Conservation (phyloP, 2,113 vertebrate genomes). For the Macheiramphus alcinus region DNA sequence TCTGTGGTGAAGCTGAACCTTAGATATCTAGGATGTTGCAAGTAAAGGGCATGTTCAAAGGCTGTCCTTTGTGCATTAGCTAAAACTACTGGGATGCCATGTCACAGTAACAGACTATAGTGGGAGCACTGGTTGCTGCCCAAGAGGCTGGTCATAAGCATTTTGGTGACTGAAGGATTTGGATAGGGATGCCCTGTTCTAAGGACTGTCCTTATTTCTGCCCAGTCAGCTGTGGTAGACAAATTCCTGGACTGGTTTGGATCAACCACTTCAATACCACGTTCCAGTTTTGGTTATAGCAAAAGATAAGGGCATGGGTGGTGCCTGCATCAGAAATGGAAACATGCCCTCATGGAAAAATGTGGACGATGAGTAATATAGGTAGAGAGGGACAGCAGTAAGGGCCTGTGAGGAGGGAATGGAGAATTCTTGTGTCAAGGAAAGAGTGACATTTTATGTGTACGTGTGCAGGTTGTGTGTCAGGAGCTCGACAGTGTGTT, state of each 20-base stretch:
- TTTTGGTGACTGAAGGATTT: not conserved
- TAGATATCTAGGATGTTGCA: not conserved
- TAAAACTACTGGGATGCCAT: not conserved
- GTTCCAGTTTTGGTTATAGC: not conserved
- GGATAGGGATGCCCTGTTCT: not conserved
- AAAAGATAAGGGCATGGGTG: not conserved
- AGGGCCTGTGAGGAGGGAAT: not conserved
- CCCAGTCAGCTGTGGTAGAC: not conserved
- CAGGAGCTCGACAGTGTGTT: not conserved
- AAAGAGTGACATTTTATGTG: not conserved
- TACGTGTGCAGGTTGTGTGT: not conserved
- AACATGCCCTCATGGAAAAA: too few relatives aligned
- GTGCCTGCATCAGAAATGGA: not conserved
- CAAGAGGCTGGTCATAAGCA: accelerated
- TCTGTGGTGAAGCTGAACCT: not conserved
- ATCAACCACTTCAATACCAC: not conserved
- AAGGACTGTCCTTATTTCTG: not conserved
- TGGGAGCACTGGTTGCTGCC: not conserved
- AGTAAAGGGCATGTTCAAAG: not conserved
- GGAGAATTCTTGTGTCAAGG: not conserved
- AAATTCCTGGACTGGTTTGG: not conserved
- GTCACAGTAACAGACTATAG: not conserved
- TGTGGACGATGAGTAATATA: accelerated
- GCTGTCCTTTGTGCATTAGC: not conserved
- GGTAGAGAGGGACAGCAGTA: not conserved